Conservation (phyloP, 2,888 invertebrate genomes). For the Torymus aiolomorphi region DNA sequence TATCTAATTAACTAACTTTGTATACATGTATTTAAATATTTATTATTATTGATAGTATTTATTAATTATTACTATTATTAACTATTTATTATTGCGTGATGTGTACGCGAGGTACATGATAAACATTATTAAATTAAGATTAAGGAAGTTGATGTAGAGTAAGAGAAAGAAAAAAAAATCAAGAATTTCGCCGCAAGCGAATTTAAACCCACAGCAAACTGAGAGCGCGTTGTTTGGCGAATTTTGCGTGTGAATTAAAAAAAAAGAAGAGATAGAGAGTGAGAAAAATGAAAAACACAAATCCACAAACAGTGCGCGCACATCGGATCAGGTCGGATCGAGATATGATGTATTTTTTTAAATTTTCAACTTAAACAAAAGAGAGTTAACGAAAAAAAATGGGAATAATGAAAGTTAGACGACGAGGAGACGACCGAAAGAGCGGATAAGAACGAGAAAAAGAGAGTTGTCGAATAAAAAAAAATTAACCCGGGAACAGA, state of each 20-base stretch:
- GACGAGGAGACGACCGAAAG: constrained; percentile 58
- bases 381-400: constrained; percentile 46
- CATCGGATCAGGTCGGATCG: constrained; percentile 64
- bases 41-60: constrained; percentile 59
- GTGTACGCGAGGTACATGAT: constrained; percentile 56
- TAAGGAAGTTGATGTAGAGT: constrained; percentile 60
- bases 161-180: background rate
- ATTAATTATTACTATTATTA: constrained; percentile 56
- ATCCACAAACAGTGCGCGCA: constrained; percentile 59
- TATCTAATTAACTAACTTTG: constrained; percentile 64
- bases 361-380: constrained; percentile 72
- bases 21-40: constrained; percentile 60
- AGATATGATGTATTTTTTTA: constrained; percentile 75
- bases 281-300: constrained; percentile 35
- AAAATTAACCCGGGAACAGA: constrained; percentile 67
- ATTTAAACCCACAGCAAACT: constrained; percentile 36
- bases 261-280: constrained; percentile 2
- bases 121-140: constrained; percentile 53
- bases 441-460: constrained; percentile 51
- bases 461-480: constrained; percentile 53
- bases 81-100: constrained; percentile 60
- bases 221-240: constrained; percentile 45
- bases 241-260: constrained; percentile 44
- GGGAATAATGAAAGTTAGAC: constrained; percentile 51
- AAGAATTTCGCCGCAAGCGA: constrained; percentile 43